Evolutionary conservation across 2,888 invertebrate genomes (phyloP), one percentile per base, ranked within the genome.

Genomic region (Diarsia rubi): DNA sequence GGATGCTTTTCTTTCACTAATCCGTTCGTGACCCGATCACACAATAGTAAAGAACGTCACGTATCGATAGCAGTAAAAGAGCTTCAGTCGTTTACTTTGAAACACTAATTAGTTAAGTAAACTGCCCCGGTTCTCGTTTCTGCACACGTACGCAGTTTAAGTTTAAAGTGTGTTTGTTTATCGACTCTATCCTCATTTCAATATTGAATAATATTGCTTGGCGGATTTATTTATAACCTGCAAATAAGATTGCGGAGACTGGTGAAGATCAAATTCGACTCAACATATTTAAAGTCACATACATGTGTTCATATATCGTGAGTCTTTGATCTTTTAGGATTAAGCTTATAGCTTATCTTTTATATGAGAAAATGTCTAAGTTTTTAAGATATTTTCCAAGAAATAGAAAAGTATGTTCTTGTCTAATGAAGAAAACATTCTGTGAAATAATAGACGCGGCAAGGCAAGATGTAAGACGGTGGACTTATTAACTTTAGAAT

Each of bases 61-160:
- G 81, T 78, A 73, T 69, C 71, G 75, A 79, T 81, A 65, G 68
- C 45, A 74, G 70, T 71, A 81, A 84, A 79, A 81, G 84, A 83
- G 76, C 76, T 84, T 75, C 68, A 83, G 73, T 71, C 76, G 79
- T 86, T 87, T 82, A 69, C 71, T 72, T 75, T 52, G 65, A 45
- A 86, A 79, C 74, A 79, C 81, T 89, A 87, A 90, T 90, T 90
- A 88, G 84, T 81, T 81, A 81, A 85, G 87, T 87, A 88, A 89
- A 88, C 86, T 75, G 75, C 70, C 77, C 60, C 67, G 44, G 76
- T 79, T 68, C 83, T 67, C 71, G 69, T 83, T 85, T 84, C 79
- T 72, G 73, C 84, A 79, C 88, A 86, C 86, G 86, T 88, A 80
- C 82, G 68, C 74, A 81, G 75, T 84, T 86, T 76, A 78, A 87